Evolutionary conservation across 2,888 invertebrate genomes (phyloP), one percentile per base, ranked within the genome.

Genomic region (Vanessa cardui): DNA sequence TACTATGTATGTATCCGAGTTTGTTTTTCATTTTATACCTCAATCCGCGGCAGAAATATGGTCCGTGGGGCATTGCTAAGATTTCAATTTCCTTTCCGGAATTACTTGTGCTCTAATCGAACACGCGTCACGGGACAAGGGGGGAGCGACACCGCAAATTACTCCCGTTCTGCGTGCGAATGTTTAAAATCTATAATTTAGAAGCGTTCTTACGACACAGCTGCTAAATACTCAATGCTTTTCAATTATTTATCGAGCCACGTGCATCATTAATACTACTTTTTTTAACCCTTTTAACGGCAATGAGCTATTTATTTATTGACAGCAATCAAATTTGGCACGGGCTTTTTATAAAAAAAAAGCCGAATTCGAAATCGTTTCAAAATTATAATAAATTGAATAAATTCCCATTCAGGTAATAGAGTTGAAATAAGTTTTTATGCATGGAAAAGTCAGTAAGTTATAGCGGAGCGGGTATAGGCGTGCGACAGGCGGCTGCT

Each of bases 71-170:
- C 87, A 90, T 89, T 90, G 88, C 91, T 89, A 90, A 92, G 91
- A 92, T 92, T 92, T 92, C 92, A 92, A 92, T 92, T 92, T 92
- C 92, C 92, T 90, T 91, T 86, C 86, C 88, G 90, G 89, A 92
- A 92, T 92, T 92, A 92, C 91, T 90, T 88, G 89, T 87, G 83
- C 86, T 89, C 87, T 91, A 92, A 92, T 92, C 91, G 92, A 91
- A 90, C 92, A 88, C 87, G 90, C 90, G 90, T 90, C 87, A 83
- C 83, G 90, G 89, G 87, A 88, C 82, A 76, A 75, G 78, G 52
- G 73, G 73, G 79, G 72, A 79, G 79, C 80, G 84, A 83, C 80
- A 83, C 90, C 90, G 87, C 90, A 90, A 92, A 92, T 91, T 90
- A 90, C 89, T 86, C 84, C 83, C 81, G 84, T 86, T 84, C 86